Percentiles rank a stretch among this genome's conserved stretches.
phyloP scores from a whole-genome alignment of 30 jellyfish, hydroid and myxozoan species.

The Aurelia sp. region DNA sequence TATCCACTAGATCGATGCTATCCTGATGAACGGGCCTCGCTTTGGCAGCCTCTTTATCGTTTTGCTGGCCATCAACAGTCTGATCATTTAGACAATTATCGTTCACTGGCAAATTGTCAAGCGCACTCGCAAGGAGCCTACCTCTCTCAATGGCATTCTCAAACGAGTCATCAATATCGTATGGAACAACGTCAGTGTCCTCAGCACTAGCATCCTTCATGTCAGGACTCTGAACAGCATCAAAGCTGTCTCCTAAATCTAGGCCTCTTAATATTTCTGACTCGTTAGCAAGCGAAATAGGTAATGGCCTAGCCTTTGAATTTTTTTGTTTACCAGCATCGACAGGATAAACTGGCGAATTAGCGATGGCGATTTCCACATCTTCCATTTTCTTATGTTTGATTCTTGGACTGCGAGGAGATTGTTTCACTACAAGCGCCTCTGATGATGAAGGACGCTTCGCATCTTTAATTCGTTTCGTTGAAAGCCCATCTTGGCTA shows the following conservation, averaged over 20 bases:
- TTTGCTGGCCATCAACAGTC: background rate
- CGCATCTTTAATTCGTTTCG: slow-evolving; percentile 4
- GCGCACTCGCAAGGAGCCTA: background rate
- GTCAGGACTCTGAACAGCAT: background rate
- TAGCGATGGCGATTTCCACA: slow-evolving; percentile 33
- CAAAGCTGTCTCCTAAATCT: slow-evolving; percentile 55
- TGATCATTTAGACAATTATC: too few species aligned
- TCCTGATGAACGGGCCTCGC: too few species aligned
- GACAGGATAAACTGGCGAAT: slow-evolving; percentile 38
- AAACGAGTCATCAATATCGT: slow-evolving; percentile 39
- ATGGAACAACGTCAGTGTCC: background rate
- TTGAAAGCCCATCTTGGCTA: too few species aligned
- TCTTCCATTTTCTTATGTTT: slow-evolving; percentile 48
- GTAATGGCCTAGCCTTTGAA: slow-evolving; percentile 60
- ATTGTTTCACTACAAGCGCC: background rate
- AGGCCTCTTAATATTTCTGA: slow-evolving; percentile 70
- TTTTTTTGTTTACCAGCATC: slow-evolving; percentile 7
- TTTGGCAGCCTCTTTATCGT: background rate
- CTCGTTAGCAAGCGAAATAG: slow-evolving; percentile 63
- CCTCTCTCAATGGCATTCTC: slow-evolving; percentile 24
- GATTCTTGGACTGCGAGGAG: slow-evolving; percentile 38
- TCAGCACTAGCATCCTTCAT: background rate
- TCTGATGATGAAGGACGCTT: slow-evolving; percentile 44
- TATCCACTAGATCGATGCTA: background rate
- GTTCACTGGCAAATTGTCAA: background rate